Percentiles rank a stretch among this genome's conserved stretches.
Evolutionary conservation across 2,888 invertebrate species (phyloP).

Genomic region (Metalampra italica): DNA sequence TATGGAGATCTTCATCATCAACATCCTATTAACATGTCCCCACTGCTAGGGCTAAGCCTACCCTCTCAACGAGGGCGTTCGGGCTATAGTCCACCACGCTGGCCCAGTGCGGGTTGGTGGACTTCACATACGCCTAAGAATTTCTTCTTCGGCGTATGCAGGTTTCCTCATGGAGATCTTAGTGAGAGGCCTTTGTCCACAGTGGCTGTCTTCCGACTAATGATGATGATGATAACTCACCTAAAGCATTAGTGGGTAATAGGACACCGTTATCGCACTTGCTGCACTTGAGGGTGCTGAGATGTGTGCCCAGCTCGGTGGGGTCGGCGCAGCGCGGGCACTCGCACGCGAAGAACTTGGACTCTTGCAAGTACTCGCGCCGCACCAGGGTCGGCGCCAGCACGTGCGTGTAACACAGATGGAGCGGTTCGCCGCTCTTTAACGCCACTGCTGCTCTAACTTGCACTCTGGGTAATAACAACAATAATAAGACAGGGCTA

Average conservation of each 20-base stretch:
- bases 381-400: constrained; percentile 85
- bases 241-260: constrained; percentile 81
- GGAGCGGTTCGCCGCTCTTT: constrained; percentile 80
- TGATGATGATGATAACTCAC: constrained; percentile 71
- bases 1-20: too few relatives aligned
- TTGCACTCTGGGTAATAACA: constrained; percentile 73
- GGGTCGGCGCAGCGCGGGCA: constrained; percentile 88
- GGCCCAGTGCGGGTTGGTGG: too few relatives aligned
- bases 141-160: too few relatives aligned
- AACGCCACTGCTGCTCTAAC: constrained; percentile 84
- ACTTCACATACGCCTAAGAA: too few relatives aligned
- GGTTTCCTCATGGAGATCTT: too few relatives aligned
- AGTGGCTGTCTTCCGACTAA: too few relatives aligned
- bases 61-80: too few relatives aligned
- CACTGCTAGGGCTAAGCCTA: too few relatives aligned
- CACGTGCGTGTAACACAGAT: constrained; percentile 87
- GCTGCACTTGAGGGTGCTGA: constrained; percentile 88
- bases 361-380: constrained; percentile 82
- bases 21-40: too few relatives aligned
- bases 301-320: constrained; percentile 87
- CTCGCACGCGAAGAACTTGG: constrained; percentile 89
- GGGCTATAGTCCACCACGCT: too few relatives aligned
- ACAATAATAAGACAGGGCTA: too few relatives aligned
- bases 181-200: too few relatives aligned
- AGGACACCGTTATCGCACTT: constrained; percentile 86